phyloP scores from a whole-genome alignment of 2,113 vertebrate genomes.

The Acrocephalus arundinaceus region DNA sequence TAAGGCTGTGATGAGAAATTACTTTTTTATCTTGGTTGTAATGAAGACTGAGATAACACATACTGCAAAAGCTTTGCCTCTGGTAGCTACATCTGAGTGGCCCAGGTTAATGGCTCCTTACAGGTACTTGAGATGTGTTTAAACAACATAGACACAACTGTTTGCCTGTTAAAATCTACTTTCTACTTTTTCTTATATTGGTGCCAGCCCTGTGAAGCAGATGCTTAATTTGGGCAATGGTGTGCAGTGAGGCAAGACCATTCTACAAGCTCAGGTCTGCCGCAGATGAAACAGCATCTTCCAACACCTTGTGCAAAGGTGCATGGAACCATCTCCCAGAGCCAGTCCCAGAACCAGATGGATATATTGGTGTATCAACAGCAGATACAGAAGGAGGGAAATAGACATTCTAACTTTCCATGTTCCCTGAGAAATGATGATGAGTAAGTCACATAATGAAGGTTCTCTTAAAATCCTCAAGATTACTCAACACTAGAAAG shows the following conservation, averaged over 20 bases:
- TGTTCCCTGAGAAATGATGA: not conserved
- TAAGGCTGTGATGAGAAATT: not conserved
- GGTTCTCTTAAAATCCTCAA: not conserved
- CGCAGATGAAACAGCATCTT: not conserved
- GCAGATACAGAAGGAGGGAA: not conserved
- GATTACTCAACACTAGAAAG: not conserved
- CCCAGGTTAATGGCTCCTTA: not conserved
- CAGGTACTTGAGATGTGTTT: not conserved
- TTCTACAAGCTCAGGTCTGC: fast-evolving
- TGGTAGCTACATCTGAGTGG: not conserved
- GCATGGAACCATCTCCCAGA: not conserved
- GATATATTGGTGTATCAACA: not conserved
- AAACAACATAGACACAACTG: not conserved
- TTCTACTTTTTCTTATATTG: not conserved
- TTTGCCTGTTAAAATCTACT: not conserved
- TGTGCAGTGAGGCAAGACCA: fast-evolving
- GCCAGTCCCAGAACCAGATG: not conserved
- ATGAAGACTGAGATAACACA: not conserved
- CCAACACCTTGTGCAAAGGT: not conserved
- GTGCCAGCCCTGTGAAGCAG: not conserved
- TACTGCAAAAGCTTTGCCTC: not conserved
- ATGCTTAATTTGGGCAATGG: not conserved
- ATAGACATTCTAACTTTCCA: not conserved
- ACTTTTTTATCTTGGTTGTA: not conserved
- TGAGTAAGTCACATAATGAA: not conserved